Percentiles rank a stretch among this genome's conserved stretches.
phyloP scores from a whole-genome alignment of 2,113 vertebrate species.

The Phyllostomus hastatus region DNA sequence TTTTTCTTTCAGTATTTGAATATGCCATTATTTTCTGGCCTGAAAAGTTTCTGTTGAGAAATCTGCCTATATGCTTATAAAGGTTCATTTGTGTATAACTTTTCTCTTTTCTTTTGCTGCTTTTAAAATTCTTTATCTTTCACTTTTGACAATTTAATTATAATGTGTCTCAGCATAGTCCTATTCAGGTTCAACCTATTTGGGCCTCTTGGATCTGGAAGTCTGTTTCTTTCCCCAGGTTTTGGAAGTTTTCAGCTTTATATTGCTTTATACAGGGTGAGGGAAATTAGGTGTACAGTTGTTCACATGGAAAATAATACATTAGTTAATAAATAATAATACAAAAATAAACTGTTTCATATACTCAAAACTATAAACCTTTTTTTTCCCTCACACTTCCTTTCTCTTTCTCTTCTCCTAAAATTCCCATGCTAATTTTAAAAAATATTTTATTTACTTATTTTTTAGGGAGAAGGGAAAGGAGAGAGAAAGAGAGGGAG shows the following conservation, averaged over 20 bases:
- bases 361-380: no score
- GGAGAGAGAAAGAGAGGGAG: no score
- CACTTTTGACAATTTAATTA: neutral
- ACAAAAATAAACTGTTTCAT: no score
- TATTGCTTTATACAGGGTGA: neutral
- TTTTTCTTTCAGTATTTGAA: neutral
- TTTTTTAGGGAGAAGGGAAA: no score
- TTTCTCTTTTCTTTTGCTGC: neutral
- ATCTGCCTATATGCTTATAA: neutral
- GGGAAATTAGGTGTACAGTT: neutral
- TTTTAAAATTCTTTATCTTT: neutral
- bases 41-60: no score
- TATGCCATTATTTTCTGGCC: neutral
- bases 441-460: no score
- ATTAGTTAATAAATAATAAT: no score
- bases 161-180: no score
- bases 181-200: neutral
- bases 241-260: neutral
- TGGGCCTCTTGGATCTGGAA: neutral
- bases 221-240: neutral
- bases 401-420: no score
- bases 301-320: neutral
- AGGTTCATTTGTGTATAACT: neutral
- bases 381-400: no score
- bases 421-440: no score